phyloP scores from a whole-genome alignment of 2,888 invertebrate species.

The Apeira syringaria region DNA sequence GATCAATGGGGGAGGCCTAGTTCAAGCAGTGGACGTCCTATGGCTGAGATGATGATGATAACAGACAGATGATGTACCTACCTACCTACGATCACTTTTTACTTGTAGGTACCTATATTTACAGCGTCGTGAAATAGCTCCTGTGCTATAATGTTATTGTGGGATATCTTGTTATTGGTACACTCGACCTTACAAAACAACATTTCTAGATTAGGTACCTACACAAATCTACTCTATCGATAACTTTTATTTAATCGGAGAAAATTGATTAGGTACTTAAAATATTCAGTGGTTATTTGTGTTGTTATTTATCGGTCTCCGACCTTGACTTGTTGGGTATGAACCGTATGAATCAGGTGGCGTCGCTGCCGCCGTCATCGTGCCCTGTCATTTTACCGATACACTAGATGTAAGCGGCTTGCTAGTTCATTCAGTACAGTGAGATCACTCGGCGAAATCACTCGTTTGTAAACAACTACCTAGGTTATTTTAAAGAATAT shows the following conservation, averaged over 20 bases:
- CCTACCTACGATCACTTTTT: too few species aligned
- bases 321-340: constrained; percentile 26
- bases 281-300: constrained; percentile 7
- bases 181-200: not conserved
- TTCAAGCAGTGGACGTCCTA: too few species aligned
- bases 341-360: constrained; percentile 21
- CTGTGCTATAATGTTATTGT: too few species aligned
- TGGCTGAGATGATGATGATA: too few species aligned
- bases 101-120: too few species aligned
- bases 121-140: too few species aligned
- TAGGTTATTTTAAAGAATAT: constrained; percentile 57
- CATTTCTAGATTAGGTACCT: not conserved
- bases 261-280: not conserved
- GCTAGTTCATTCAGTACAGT: constrained; percentile 33
- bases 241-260: not conserved
- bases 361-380: constrained; percentile 1
- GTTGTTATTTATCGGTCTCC: constrained; percentile 16
- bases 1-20: too few species aligned
- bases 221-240: not conserved
- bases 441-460: constrained; percentile 31
- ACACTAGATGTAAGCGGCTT: constrained; percentile 16
- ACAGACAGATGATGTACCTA: not conserved
- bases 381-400: too few species aligned
- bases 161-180: too few species aligned
- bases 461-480: constrained; percentile 10